Base-by-base conservation (phyloP, 2,113 vertebrate genomes). In the Barbus barbus region DNA sequence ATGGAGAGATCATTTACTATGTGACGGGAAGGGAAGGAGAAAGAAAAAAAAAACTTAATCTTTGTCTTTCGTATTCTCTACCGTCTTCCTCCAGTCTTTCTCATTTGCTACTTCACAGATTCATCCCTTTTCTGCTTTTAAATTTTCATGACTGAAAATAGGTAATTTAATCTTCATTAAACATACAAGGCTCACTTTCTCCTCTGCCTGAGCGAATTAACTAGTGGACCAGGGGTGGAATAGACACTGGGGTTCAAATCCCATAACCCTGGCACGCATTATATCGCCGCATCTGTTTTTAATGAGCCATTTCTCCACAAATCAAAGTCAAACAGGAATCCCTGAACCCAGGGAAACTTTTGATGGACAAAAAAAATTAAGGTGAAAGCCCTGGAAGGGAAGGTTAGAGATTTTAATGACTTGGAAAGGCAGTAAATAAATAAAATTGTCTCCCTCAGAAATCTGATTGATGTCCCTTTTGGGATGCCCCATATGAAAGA, bases 111-210 rank as follows among this genome's bases (percentile, higher is more conserved):
- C 84, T 87, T 87, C 65, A 63, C 79, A 83, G 84, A 92, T 90
- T 87, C 85, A 88, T 88, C 81, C 61, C 1, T 36, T 85, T 85
- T 84, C 82, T 84, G 86, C 78, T 63, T 84, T 92, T 86, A 90
- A 93, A 92, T 82, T 91, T 92, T 93, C 85, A 94, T 92, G 93
- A 92, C 74, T 84, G 87, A 94, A 93, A 93, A 91, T 90, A 92
- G 88, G 90, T 94, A 89, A 92, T 93, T 93, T 93, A 92, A 93
- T 93, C 91, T 93, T 94, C 90, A 94, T 93, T 94, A 94, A 93
- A 94, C 88, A 89, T 93, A 92, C 88, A 92, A 88, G 85, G 86
- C 86, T 73, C 38, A 38, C 87, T 83, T 88, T 92, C 73, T 88
- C 87, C 84, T 87, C 88, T 86, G 91, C 88, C 67, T 84, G 63